Evolutionary conservation across 2,888 invertebrate genomes (phyloP), one percentile per base, ranked within the genome.

Genomic region (Latrodectus elegans): DNA sequence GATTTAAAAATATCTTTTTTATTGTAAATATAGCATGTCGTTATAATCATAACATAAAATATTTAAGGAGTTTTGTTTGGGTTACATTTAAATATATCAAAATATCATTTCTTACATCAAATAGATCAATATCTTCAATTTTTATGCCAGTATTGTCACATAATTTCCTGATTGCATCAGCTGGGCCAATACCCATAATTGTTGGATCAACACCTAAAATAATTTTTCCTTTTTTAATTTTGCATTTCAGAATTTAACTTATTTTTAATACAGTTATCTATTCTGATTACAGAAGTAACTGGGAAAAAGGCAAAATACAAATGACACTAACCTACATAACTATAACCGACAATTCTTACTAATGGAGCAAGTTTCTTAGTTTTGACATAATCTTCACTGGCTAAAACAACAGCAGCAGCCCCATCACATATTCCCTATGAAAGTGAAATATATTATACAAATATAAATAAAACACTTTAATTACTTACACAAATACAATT

Each of bases 131-230:
- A 90, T 99, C 97, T 76, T 96, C 94, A 68, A 99, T 92, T 22
- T 94, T 94, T 91, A 96, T 93, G 76, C 96, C 96, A 72, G 96
- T 94, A 83, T 94, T 94, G 92, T 96, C 95, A 22, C 98, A 94
- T 38, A 99, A 94, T 91, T 95, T 95, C 91, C 95, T 94, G 79
- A 99, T 99, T 26, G 99, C 98, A 0, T 97, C 96, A 26, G 96
- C 98, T 4, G 99, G 99, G 0, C 99, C 99, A 90, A 98, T 96
- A 81, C 90, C 99, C 99, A 99, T 99, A 91, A 99, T 97, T 91
- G 95, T 95, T 70, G 99, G 99, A 91, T 99, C 99, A 72, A 98
- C 98, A 70, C 94, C 93, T 92, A 88, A 49, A 73, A 75, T 51
- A 55, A 51, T 65, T 17, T n/a, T 17, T 60, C 68, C 55, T 17